phyloP scores from a whole-genome alignment of 2,888 invertebrate genomes.

The Villa cingulata region DNA sequence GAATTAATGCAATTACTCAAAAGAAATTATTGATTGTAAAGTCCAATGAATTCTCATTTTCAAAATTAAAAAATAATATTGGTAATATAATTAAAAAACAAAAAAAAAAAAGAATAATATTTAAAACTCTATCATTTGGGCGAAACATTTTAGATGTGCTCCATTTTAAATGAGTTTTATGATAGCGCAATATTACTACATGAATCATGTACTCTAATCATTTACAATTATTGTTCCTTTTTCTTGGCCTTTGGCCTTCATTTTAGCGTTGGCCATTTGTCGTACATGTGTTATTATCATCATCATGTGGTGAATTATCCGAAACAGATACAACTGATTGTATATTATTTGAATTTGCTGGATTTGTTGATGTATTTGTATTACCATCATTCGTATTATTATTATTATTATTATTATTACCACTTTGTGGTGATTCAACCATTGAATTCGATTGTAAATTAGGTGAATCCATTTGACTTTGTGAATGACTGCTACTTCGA shows the following conservation, averaged over 20 bases:
- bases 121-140: too few relatives aligned
- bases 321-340: slow-evolving; percentile 13
- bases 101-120: too few relatives aligned
- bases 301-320: slow-evolving; percentile 11
- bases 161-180: slow-evolving; percentile 33
- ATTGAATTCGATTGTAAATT: slow-evolving; percentile 9
- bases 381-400: background rate
- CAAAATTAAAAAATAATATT: too few relatives aligned
- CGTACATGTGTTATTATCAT: background rate
- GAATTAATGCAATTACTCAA: too few relatives aligned
- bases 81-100: too few relatives aligned
- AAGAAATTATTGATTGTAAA: too few relatives aligned
- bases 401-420: background rate
- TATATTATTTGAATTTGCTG: slow-evolving; percentile 2
- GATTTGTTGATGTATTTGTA: background rate
- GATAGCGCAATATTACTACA: slow-evolving; percentile 33
- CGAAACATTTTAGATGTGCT: slow-evolving; percentile 31
- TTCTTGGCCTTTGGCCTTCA: background rate
- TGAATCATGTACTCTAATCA: slow-evolving; percentile 27
- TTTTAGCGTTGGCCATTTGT: background rate
- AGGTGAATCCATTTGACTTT: slow-evolving; percentile 16
- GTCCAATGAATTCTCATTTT: too few relatives aligned
- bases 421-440: slow-evolving; percentile 6
- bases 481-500: slow-evolving; percentile 22
- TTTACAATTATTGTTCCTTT: slow-evolving; percentile 11